Percentiles rank a stretch among this genome's conserved stretches.
phyloP scores from a whole-genome alignment of 2,797 vertebrate species.

The Caiman crocodilus region DNA sequence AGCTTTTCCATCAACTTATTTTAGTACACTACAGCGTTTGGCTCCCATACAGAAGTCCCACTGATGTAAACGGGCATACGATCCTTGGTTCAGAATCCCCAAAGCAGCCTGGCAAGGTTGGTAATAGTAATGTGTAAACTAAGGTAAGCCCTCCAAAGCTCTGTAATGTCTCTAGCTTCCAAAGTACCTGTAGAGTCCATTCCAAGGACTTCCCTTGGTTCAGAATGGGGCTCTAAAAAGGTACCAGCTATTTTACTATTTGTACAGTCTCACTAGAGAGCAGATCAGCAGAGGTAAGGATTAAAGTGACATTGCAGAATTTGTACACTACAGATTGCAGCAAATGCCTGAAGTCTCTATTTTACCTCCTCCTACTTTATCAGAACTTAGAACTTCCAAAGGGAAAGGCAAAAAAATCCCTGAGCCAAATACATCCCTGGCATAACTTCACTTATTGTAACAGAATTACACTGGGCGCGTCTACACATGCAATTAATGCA shows the following conservation, averaged over 20 bases:
- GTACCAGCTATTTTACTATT: background rate
- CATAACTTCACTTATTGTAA: conserved; percentile 16
- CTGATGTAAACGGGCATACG: background rate
- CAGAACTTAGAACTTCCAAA: background rate
- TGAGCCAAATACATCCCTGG: background rate
- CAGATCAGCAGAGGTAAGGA: conserved; percentile 39
- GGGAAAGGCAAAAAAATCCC: background rate
- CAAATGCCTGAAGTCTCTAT: conserved; percentile 18
- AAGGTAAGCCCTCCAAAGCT: conserved; percentile 43
- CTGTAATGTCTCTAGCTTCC: conserved; percentile 22
- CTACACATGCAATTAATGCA: no score
- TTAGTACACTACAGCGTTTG: conserved; percentile 20
- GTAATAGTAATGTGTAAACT: conserved; percentile 38
- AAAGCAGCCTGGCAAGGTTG: background rate
- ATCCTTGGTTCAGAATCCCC: background rate
- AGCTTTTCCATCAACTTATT: conserved; percentile 33
- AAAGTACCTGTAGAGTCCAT: background rate
- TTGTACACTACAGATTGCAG: conserved; percentile 2
- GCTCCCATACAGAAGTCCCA: conserved; percentile 38
- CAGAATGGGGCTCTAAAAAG: background rate
- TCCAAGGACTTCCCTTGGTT: conserved; percentile 34
- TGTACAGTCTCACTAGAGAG: conserved; percentile 39
- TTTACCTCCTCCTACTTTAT: background rate
- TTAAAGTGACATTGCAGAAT: conserved; percentile 24
- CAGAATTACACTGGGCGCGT: background rate